phyloP scores from a whole-genome alignment of 64 coral and sea anemone genomes.

The Actinia tenebrosa region DNA sequence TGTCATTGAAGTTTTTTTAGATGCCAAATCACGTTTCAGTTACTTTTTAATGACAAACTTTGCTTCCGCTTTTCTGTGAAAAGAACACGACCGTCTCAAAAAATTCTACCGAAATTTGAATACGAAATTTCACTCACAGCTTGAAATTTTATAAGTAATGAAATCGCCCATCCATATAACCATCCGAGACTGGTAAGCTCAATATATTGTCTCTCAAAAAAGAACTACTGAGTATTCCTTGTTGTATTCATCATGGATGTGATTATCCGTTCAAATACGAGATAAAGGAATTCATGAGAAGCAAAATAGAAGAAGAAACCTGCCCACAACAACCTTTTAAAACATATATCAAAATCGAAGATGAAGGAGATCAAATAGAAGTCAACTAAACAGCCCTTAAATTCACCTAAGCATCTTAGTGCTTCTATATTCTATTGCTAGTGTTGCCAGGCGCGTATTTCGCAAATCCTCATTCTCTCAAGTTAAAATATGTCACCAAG shows the following conservation, averaged over 20 bases:
- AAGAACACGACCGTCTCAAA: not conserved
- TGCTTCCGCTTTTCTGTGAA: conserved; percentile 5
- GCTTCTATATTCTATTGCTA: not conserved
- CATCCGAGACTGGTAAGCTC: not conserved
- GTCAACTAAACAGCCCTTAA: not conserved
- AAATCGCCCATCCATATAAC: not conserved
- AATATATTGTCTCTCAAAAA: no score
- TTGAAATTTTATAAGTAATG: not conserved
- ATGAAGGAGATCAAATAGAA: not conserved
- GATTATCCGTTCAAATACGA: not conserved
- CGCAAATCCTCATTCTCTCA: conserved; percentile 10
- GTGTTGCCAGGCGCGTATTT: not conserved
- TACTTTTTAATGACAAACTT: conserved; percentile 5
- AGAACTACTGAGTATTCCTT: no score
- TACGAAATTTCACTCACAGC: not conserved
- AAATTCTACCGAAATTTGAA: not conserved
- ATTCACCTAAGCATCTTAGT: not conserved
- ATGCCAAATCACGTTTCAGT: not conserved
- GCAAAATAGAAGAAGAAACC: not conserved
- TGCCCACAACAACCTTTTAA: not conserved
- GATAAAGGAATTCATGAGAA: not conserved
- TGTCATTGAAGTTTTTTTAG: not conserved
- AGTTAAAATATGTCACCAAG: conserved; percentile 1
- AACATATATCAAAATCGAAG: not conserved
- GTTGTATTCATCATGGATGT: no score